Base-by-base conservation (phyloP, 1,140 invertebrate species). In the Drosophila subpulchrella region DNA sequence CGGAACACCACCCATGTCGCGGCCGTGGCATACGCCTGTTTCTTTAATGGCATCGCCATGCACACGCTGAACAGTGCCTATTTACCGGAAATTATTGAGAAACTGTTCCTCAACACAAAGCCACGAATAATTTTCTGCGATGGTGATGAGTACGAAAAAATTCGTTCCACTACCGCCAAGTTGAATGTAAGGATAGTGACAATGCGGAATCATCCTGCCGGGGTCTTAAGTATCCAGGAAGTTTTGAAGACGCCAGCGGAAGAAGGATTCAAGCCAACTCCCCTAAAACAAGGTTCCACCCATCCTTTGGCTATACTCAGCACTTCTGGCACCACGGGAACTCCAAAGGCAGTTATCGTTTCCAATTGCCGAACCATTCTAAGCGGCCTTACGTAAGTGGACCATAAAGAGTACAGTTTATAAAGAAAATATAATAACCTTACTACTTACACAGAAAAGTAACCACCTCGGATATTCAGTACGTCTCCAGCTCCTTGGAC, bases 281-380 rank as follows among this genome's bases (percentile, higher is more conserved):
- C 36, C 8, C 27, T 79, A 3, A 34, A 71, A 15, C 6, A 8
- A 0, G 41, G 41, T 17, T 11, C 42, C 0, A 68, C 68, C 15
- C 74, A 80, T 17, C 75, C 70, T 10, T 63, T 78, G 12, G 57
- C 78, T 5, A 90, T 94, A 42, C 56, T 93, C 0, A 93, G 81
- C 44, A 94, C 95, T 0, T 96, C 95, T 61, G 96, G 96, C 12
- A 96, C 96, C 8, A 96, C 96, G 34, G 96, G 96, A 55, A 89
- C 94, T 27, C 96, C 96, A 0, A 97, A 97, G 92, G 96, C 96
- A 20, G 96, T 96, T 0, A 93, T 94, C 82, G 83, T 96, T 4
- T 95, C 95, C 2, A 95, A 96, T 73, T n/a, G 30, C 13, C 34
- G 17, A 17, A 36, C 20, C 5, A 0, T 53, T 3, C 15, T 67